Base-by-base conservation (phyloP, 2,113 vertebrate genomes). In the Brachirus orientalis region DNA sequence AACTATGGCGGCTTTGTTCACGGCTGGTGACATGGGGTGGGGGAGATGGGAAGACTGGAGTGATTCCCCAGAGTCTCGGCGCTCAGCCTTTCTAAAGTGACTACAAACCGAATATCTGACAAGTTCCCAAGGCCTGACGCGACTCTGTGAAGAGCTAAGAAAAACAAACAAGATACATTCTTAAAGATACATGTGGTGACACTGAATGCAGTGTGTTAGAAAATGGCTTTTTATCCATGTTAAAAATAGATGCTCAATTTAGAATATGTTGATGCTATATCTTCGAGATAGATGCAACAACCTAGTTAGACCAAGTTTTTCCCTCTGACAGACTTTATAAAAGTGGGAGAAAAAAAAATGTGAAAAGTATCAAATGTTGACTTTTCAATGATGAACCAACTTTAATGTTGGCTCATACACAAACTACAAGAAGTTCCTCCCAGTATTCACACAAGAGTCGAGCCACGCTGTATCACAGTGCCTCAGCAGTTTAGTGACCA, bases 1-100 rank as follows among this genome's bases (percentile, higher is more conserved):
- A 85, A 92, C 89, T 90, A 85, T 91, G 90, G 89, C 82, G 79
- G 82, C 90, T 93, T 93, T 92, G 90, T 93, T 93, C 92, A 78
- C 80, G 61, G 76, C 74, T 86, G 88, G 80, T 87, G 91, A 90
- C 88, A 89, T 83, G 85, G 73, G 77, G 86, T 63, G 80, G 78
- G 73, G 74, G 75, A 59, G 85, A 72, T 44, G 85, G 76, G 82
- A 83, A 68, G 89, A 75, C 79, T 82, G 48, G 62, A 84, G 84
- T 41, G 57, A 77, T 71, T 88, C 91, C 90, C 90, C 76, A 44
- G 89, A 88, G 89, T 86, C 85, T 67, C 78, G 53, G 68, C 69
- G 83, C 84, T 88, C 85, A 89, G 79, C 78, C 75, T 88, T 90
- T 92, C 81, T 87, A 86, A 84, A 91, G 87, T 81, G 83, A 90